These are phyloP conservation scores for Apogon hyalosoma DNA, from an alignment of 2,797 vertebrate genomes.

Conservation along the genomic window DNA sequence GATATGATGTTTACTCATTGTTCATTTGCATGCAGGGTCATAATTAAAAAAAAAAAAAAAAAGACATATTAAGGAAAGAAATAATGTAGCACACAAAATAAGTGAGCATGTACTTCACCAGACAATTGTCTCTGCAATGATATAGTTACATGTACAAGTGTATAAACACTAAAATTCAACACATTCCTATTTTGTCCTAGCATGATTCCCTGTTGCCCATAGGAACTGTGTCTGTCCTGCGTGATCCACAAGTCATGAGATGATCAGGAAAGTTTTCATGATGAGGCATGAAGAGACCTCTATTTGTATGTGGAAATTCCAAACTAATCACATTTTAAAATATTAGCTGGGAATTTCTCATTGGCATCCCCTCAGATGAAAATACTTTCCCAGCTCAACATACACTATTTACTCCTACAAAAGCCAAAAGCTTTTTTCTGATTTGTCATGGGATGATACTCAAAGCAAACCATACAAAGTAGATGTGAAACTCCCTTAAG, in stretches of 20 bases:
- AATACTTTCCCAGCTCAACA: constrained; percentile 1
- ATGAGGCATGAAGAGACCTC: constrained; percentile 16
- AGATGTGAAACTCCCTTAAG: too few species aligned
- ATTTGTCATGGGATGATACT: not conserved
- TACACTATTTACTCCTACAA: not conserved
- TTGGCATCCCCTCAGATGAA: constrained; percentile 3
- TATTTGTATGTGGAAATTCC: constrained; percentile 48
- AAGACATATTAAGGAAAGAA: too few species aligned
- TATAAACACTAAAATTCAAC: constrained; percentile 1
- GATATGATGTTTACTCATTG: too few species aligned
- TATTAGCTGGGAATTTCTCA: constrained; percentile 24
- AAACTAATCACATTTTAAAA: constrained; percentile 20
- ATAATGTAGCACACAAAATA: too few species aligned
- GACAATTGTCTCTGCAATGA: too few species aligned
- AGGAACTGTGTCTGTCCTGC: constrained; percentile 13
- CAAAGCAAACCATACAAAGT: too few species aligned
- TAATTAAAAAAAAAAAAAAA: too few species aligned
- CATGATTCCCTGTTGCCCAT: not conserved
- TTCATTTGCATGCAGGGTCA: too few species aligned
- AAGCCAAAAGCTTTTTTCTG: not conserved
- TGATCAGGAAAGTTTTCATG: constrained; percentile 6
- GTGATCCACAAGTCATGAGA: constrained; percentile 19
- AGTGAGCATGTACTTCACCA: too few species aligned
- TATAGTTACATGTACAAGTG: not conserved
- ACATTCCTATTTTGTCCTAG: constrained; percentile 4